phyloP scores from a whole-genome alignment of 1,140 invertebrate genomes.

The Camponotus floridanus region DNA sequence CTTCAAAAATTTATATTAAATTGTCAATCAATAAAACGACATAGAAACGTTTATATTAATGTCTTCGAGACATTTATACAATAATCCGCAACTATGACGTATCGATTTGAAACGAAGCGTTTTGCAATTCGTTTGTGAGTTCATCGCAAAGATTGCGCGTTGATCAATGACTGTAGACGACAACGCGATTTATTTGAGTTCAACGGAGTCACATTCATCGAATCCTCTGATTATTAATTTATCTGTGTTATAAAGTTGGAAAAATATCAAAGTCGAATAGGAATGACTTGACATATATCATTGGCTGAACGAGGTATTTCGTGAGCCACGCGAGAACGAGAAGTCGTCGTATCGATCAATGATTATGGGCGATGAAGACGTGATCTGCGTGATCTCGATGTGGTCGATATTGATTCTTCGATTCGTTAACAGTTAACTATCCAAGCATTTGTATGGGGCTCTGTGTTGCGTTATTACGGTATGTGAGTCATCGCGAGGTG shows the following conservation, averaged over 20 bases:
- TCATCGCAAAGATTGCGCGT: constrained; percentile 28
- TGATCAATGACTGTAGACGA: constrained; percentile 43
- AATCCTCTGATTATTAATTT: constrained; percentile 48
- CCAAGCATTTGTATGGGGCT: not conserved
- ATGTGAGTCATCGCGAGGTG: constrained; percentile 21
- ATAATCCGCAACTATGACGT: constrained; percentile 51
- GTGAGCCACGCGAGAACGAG: constrained; percentile 40
- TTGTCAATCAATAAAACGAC: not conserved
- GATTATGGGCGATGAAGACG: constrained; percentile 19
- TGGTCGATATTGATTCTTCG: constrained; percentile 24
- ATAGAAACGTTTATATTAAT: constrained; percentile 7
- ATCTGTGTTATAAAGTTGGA: constrained; percentile 25
- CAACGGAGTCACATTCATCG: constrained; percentile 38
- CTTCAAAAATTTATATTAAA: constrained; percentile 14
- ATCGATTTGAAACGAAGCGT: constrained; percentile 59
- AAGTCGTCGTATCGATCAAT: constrained; percentile 56
- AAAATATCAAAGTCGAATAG: constrained; percentile 20
- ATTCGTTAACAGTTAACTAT: constrained; percentile 62
- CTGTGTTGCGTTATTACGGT: constrained; percentile 31
- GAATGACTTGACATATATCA: constrained; percentile 37
- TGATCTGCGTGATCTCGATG: constrained; percentile 47
- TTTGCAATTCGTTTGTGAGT: constrained; percentile 19
- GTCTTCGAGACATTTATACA: constrained; percentile 23
- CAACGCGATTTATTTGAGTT: constrained; percentile 52
- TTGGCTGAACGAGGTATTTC: constrained; percentile 18